Base-by-base conservation (phyloP, 1,140 invertebrate species). In the Megathymus violae region DNA sequence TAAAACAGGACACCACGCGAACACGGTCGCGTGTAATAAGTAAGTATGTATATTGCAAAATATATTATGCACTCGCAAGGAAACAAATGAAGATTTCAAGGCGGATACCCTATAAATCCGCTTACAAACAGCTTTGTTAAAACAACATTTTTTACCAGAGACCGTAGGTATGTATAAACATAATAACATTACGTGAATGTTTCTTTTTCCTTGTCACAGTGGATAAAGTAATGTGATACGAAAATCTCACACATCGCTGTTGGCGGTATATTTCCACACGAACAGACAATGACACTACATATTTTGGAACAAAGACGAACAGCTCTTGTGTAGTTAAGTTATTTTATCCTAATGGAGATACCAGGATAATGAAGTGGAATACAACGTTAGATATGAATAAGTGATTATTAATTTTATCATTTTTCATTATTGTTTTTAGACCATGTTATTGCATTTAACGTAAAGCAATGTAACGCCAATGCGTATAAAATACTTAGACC, bases 261-360 rank as follows among this genome's bases (percentile, higher is more conserved):
- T 19, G 10, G 40, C 52, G 41, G 15, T 11, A 17, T 31, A 31
- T 13, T 15, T 22, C 15, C 6, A 31, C 46, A 15, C 27, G 14
- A 10, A 15, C 6, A 3, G 14, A 36, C 15, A 36, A n/a, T 16
- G 47, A 15, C 25, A 31, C 34, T 36, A n/a, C n/a, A n/a, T n/a
- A 50, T 50, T 36, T 48, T 15, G 16, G 13, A 48, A 48, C 46
- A 48, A 48, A 48, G 14, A 47, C 27, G 34, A 11, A 36, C n/a
- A 7, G 27, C 11, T 36, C n/a, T 36, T 36, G 34, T 36, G 4
- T 36, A 36, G 4, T 11, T 36, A 1, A 36, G 1, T 11, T 7
- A 11, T 36, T 36, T 31, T 31, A 31, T 69, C 27, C 3, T 36
- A 69, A 69, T 63, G 46, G 62, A 69, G 62, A 65, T 65, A 38